phyloP scores from a whole-genome alignment of 2,797 vertebrate genomes.

The Coranthus polyacanthus region DNA sequence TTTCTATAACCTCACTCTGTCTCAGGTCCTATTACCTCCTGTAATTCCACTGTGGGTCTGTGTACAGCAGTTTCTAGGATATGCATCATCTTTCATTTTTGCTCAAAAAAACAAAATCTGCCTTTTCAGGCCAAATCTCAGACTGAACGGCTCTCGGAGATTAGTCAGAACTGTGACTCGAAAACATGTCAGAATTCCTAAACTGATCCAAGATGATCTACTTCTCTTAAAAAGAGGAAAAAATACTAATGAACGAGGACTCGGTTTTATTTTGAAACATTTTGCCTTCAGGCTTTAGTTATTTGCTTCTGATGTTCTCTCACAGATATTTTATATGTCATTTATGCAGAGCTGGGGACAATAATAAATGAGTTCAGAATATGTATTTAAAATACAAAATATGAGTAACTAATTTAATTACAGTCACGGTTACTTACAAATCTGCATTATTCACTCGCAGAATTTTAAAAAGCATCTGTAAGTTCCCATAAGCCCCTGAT shows the following conservation, averaged over 20 bases:
- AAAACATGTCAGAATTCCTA: constrained; percentile 28
- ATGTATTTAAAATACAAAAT: no score
- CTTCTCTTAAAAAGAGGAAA: constrained; percentile 31
- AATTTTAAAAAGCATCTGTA: no score
- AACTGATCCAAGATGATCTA: constrained; percentile 42
- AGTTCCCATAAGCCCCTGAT: no score
- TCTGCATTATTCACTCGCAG: no score
- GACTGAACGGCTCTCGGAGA: constrained; percentile 8
- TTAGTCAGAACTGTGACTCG: constrained; percentile 41
- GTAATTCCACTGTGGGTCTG: constrained; percentile 19
- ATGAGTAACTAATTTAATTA: no score
- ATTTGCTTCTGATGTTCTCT: constrained; percentile 24
- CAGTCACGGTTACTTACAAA: no score
- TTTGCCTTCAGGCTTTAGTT: constrained; percentile 31
- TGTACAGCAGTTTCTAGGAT: constrained; percentile 3
- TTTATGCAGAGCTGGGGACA: not conserved
- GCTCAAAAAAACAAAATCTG: constrained; percentile 28
- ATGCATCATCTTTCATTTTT: constrained; percentile 17
- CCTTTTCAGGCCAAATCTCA: constrained; percentile 27
- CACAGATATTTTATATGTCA: constrained; percentile 25
- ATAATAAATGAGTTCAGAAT: no score
- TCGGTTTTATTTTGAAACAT: constrained; percentile 26
- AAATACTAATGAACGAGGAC: constrained; percentile 3
- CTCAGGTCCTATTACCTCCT: constrained; percentile 38
- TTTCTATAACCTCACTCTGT: constrained; percentile 8